Evolutionary conservation across 2,797 vertebrate genomes (phyloP).

Genomic region (Lutjanus campechanus): DNA sequence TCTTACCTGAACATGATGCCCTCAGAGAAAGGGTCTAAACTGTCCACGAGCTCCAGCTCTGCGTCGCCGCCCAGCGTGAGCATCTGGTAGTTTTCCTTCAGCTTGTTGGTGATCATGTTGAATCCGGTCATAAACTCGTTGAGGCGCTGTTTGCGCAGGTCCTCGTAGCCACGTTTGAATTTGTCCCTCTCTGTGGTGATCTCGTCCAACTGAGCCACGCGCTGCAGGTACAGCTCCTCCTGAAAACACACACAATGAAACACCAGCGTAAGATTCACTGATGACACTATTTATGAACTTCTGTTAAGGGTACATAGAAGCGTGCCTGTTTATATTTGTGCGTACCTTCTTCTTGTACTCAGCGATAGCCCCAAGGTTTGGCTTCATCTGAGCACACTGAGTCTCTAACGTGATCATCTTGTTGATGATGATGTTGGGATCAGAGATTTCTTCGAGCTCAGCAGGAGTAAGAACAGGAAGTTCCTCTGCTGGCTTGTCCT

Average conservation of each 20-base stretch:
- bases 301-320: background rate
- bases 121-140: slow-evolving; percentile 98
- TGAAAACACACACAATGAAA: slow-evolving; percentile 64
- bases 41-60: slow-evolving; percentile 97
- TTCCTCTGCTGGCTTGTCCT: slow-evolving; percentile 85
- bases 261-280: background rate
- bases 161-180: slow-evolving; percentile 92
- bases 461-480: slow-evolving; percentile 85
- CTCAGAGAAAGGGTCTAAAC: slow-evolving; percentile 98
- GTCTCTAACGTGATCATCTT: slow-evolving; percentile 93
- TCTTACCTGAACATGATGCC: slow-evolving; percentile 96
- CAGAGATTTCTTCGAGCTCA: slow-evolving; percentile 87
- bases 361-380: slow-evolving; percentile 93
- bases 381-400: slow-evolving; percentile 90
- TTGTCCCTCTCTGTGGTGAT: slow-evolving; percentile 92
- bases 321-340: background rate
- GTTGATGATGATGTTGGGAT: slow-evolving; percentile 89
- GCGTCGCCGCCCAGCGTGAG: slow-evolving; percentile 96
- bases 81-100: slow-evolving; percentile 99
- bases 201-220: slow-evolving; percentile 92
- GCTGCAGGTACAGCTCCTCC: slow-evolving; percentile 95
- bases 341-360: slow-evolving; percentile 95
- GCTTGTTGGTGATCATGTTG: slow-evolving; percentile 96
- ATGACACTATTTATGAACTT: background rate
- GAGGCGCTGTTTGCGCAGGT: slow-evolving; percentile 94